Base-by-base conservation (phyloP, 2,113 vertebrate species). In the Syngnathoides biaculeatus region DNA sequence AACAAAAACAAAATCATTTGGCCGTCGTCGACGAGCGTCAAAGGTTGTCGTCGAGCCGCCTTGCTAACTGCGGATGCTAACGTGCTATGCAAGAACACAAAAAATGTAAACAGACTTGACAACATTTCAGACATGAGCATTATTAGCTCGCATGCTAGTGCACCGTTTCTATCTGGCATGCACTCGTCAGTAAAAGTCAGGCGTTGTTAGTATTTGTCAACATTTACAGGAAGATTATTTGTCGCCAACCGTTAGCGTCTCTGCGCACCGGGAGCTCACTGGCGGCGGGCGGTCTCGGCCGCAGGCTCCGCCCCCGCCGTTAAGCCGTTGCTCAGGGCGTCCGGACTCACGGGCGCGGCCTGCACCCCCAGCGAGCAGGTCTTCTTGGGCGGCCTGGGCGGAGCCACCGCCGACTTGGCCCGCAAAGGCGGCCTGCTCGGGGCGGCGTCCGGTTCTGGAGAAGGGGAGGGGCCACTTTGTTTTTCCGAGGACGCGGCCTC, bases 301-400 rank as follows among this genome's bases (percentile, higher is more conserved):
- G 50, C 47, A 4, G 86, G 71, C 74, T 89, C 91, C 5, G 78
- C 76, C 74, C 77, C 86, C 0, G 86, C 7, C 0, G 26, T 40
- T 60, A 90, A 89, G 57, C 91, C 92, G 17, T 93, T 93, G 77
- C 86, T 90, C 67, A 92, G 86, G 69, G 69, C 88, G 67, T 74
- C 88, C 22, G 92, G 90, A 67, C 87, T 89, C 0, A 48, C 10
- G 5, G 87, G 64, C 0, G 81, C 68, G 45, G 79, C 43, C 53
- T 82, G 81, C 0, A 20, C 64, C 48, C 71, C 65, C 1, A 81
- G 27, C 0, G 90, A 92, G 75, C 65, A 88, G 81, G 90, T 90
- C 78, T 90, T 92, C 66, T 83, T 85, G 3, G 86, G 88, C 45
- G 70, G 77, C 40, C 78, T 82, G 6, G 90, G 85, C 3, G 87